Evolutionary conservation across 2,113 vertebrate species (phyloP).

Genomic region (Notarius lentiginosus): DNA sequence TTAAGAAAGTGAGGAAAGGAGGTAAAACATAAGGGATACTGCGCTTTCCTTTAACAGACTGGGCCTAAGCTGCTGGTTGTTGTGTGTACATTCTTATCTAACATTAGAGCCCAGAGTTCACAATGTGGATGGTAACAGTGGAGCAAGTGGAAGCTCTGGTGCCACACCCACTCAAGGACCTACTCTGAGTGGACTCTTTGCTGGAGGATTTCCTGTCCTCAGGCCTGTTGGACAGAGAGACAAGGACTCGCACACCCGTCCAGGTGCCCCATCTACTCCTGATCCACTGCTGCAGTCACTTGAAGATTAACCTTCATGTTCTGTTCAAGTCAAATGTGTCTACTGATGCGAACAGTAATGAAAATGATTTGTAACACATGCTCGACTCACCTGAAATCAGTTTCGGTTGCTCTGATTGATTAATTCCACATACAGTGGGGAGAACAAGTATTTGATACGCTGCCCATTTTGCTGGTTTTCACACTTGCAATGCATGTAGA

Average conservation of each 20-base stretch:
- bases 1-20: not conserved
- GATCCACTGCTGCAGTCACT: not conserved
- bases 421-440: not conserved
- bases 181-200: constrained; percentile 85
- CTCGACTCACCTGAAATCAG: not conserved
- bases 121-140: constrained; percentile 64
- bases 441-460: no score
- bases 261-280: constrained; percentile 66
- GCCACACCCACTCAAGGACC: constrained; percentile 68
- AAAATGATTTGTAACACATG: not conserved
- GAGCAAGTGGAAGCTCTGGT: constrained; percentile 61
- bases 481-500: no score
- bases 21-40: not conserved
- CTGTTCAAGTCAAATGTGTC: not conserved
- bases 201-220: constrained; percentile 90
- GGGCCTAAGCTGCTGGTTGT: not conserved
- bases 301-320: not conserved
- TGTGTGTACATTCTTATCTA: not conserved
- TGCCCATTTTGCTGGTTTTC: no score
- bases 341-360: not conserved
- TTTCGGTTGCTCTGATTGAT: not conserved
- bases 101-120: constrained; percentile 75
- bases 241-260: constrained; percentile 49
- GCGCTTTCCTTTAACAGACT: not conserved
- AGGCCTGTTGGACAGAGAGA: constrained; percentile 87